Evolutionary conservation across 2,113 vertebrate species (phyloP), one percentile per base, ranked within the genome.

Genomic region (Hippocampus mohnikei): DNA sequence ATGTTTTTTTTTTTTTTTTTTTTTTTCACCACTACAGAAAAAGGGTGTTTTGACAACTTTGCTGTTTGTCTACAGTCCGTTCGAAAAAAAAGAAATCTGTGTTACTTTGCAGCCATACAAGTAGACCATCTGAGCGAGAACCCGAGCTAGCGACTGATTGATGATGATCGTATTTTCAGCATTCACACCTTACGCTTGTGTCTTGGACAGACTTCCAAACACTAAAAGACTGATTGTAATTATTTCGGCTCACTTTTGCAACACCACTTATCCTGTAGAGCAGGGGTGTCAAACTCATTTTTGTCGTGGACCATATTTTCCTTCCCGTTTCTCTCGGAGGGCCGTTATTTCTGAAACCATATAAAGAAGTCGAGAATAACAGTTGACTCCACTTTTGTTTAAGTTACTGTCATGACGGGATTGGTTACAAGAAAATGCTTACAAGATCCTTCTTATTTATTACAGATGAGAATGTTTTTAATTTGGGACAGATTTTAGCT

Each of bases 11-110:
- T 33, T 33, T 5, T 27, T 3, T 15, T 23, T 59, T 16, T 27
- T 65, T 65, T 46, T 37, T 8, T 48, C 63, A 46, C 13, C 42
- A n/a, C 42, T 16, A 18, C n/a, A 20, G 63, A 65, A 65, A 63
- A 42, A 65, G 13, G 18, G 13, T 44, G n/a, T 46, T 65, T 65
- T 65, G 42, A 46, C 63, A 65, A 65, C 63, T 46, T 25, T 65
- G 2, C 5, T 18, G 41, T 27, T 4, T 64, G 21, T 42, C 33
- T 7, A 6, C 33, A 37, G 33, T 37, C 33, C 33, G 13, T 23
- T 27, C 2, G 1, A 27, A n/a, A n/a, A n/a, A n/a, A n/a, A n/a
- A n/a, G n/a, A n/a, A 37, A 37, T 37, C 33, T 37, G 33, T 64
- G 61, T 44, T 40, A 8, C 59, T 61, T 33, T 40, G 18, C 37